Base-by-base conservation (phyloP, 2,113 vertebrate genomes). In the Brachionichthys hirsutus region DNA sequence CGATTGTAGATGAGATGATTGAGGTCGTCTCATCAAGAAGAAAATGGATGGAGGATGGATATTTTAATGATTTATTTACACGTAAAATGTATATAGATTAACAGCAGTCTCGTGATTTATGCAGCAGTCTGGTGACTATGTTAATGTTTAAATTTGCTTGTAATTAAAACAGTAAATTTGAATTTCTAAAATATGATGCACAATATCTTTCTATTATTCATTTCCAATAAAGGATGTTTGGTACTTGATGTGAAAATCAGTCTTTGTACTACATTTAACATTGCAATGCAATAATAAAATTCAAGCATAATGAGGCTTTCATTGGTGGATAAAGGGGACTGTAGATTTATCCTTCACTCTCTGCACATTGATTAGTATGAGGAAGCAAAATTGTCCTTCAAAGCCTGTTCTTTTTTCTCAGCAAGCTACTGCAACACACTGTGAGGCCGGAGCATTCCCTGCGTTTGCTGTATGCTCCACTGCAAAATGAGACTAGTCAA, bases 401-500 rank as follows among this genome's bases (percentile, higher is more conserved):
- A 67, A 81, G 64, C 66, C 70, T 4, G 67, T 84, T 88, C 75
- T 88, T 85, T 83, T 87, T 87, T 80, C n/a, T n/a, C 57, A 82
- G 74, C 67, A 79, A 77, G 85, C 80, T 82, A 84, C 86, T 86
- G 85, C 80, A 16, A 88, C 88, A 71, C 78, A 81, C 80, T 61
- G 65, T 65, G 81, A 76, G 81, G 63, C 58, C 9, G 30, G 72
- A 83, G 81, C 82, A 77, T 45, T 62, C 79, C 77, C 81, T 91
- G 85, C 88, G 88, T 91, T 89, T 89, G 87, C 87, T 88, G 83
- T 81, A 80, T 82, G 88, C 88, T 87, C 84, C 87, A 82, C 86
- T 90, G 90, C 88, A 90, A 91, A 91, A 90, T 90, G 89, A 91
- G 90, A 90, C 88, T 89, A 89, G 90, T 89, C 86, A 85, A 89